Percentiles rank a stretch among this genome's conserved stretches.
These are phyloP conservation scores for Lophius americanus DNA, from an alignment of 2,797 vertebrate genomes.

Conservation along the genomic window DNA sequence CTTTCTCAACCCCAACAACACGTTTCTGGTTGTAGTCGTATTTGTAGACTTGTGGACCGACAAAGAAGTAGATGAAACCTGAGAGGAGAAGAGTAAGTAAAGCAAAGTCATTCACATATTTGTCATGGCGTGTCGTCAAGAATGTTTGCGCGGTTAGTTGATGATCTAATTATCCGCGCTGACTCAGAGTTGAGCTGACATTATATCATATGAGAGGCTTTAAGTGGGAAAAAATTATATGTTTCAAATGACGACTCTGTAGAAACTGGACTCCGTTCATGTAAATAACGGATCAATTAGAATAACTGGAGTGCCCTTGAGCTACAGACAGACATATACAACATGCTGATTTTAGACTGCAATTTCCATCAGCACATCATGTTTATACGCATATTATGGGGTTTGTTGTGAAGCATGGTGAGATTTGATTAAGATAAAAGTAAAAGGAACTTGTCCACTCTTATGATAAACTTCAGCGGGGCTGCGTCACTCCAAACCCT, in stretches of 20 bases:
- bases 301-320: not conserved
- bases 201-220: conserved; percentile 13
- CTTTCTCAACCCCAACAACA: conserved; percentile 70
- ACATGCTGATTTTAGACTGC: not conserved
- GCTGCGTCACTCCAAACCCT: too few relatives aligned
- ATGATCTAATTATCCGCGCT: conserved; percentile 25
- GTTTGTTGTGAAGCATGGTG: not conserved
- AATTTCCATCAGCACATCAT: conserved; percentile 3
- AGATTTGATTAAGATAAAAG: not conserved
- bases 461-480: too few relatives aligned
- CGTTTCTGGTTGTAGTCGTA: conserved; percentile 72
- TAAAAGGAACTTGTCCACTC: not conserved
- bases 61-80: conserved; percentile 83
- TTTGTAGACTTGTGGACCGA: conserved; percentile 76
- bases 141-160: conserved; percentile 7
- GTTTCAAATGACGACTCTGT: conserved; percentile 27
- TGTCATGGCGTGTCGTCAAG: not conserved
- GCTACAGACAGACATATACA: conserved; percentile 26
- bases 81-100: conserved; percentile 24
- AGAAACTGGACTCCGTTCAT: conserved; percentile 16
- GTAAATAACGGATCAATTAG: too few relatives aligned
- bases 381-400: not conserved
- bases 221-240: conserved; percentile 40
- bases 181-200: conserved; percentile 35
- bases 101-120: not conserved